A percentile compares a stretch with the other conserved stretches of the same genome.
Evolutionary conservation across 2,888 invertebrate species (phyloP).

Genomic region (Volucella inflata): DNA sequence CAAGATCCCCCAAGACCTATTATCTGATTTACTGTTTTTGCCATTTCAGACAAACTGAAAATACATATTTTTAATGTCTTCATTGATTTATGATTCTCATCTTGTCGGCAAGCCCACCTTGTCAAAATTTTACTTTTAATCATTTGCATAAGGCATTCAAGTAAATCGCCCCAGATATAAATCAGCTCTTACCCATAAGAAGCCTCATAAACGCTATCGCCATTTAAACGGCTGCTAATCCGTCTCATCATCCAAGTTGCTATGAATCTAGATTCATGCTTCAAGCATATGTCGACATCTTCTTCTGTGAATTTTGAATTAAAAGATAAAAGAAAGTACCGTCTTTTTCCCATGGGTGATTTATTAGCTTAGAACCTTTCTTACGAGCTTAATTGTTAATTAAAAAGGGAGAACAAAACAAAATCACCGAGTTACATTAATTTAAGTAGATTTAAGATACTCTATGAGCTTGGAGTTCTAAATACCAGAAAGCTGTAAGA

Average conservation of each 20-base stretch:
- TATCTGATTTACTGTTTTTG: too few species aligned
- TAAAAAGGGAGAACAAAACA: constrained; percentile 12
- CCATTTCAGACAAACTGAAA: not conserved
- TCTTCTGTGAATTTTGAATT: constrained; percentile 14
- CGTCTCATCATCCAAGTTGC: not conserved
- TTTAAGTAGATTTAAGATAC: constrained; percentile 21
- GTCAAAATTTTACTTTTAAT: not conserved
- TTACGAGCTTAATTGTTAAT: constrained; percentile 19
- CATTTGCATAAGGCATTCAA: not conserved
- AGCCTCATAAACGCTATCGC: not conserved
- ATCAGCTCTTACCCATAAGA: not conserved
- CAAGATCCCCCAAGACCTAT: not conserved
- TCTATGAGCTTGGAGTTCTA: not conserved
- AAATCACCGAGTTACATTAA: constrained; percentile 14
- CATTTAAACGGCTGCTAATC: not conserved
- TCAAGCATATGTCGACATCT: not conserved
- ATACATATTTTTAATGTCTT: not conserved
- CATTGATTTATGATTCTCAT: not conserved
- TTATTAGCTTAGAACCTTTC: not conserved
- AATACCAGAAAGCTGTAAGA: not conserved
- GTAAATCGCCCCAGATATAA: not conserved
- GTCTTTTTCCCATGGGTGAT: not conserved
- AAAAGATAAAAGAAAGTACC: constrained; percentile 17
- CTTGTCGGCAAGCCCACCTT: not conserved
- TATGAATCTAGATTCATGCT: constrained; percentile 14